These are phyloP conservation scores for Pantala flavescens DNA, from an alignment of 1,140 invertebrate species.

Conservation along the genomic window DNA sequence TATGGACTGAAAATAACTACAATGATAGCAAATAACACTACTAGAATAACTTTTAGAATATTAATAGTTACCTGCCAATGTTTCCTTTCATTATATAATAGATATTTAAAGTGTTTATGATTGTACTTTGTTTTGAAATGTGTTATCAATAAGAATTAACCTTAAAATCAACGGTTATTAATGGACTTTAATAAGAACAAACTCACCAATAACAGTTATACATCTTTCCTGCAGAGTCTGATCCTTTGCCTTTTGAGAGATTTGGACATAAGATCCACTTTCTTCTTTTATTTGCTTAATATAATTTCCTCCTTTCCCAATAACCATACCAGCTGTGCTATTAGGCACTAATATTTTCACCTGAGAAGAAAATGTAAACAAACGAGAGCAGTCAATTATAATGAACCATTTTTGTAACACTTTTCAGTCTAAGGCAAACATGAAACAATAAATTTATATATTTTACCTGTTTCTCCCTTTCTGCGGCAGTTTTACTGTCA, in stretches of 20 bases:
- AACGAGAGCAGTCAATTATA: slow-evolving; percentile 4
- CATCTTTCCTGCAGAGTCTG: slow-evolving; percentile 90
- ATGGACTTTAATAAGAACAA: background rate
- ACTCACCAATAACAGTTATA: slow-evolving; percentile 88
- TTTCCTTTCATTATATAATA: no score
- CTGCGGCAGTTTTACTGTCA: slow-evolving; percentile 38
- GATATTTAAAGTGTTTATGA: no score
- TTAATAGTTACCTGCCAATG: no score
- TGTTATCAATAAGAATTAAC: no score
- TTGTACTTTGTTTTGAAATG: no score
- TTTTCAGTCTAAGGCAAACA: background rate
- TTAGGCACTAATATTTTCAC: slow-evolving; percentile 98
- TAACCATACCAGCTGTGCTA: slow-evolving; percentile 97
- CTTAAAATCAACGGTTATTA: no score
- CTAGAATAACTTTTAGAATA: no score
- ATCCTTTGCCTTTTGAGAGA: slow-evolving; percentile 97
- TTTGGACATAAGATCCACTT: slow-evolving; percentile 95
- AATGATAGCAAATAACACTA: no score
- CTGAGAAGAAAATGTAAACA: slow-evolving; percentile 34
- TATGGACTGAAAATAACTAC: no score
- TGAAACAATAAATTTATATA: slow-evolving; percentile 9
- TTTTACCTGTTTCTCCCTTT: slow-evolving; percentile 46
- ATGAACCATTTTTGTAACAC: background rate
- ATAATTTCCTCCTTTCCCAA: slow-evolving; percentile 93
- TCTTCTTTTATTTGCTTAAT: slow-evolving; percentile 98